Evolutionary conservation across 1,140 invertebrate species (phyloP), one percentile per base, ranked within the genome.

Genomic region (Coboldia fuscipes): DNA sequence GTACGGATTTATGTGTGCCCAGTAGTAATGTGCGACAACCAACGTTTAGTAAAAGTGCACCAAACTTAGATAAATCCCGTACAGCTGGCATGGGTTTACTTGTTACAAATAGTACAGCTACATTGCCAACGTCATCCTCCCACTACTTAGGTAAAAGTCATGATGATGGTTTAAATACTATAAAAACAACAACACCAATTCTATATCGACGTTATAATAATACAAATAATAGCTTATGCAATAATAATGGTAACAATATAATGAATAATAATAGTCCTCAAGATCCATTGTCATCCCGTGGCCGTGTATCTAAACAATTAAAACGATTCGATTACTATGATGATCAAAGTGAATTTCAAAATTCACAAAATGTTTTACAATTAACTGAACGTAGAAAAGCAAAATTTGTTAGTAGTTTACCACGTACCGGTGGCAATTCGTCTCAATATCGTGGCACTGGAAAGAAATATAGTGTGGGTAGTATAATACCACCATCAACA

Each of bases 11-110:
- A 42, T 65, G 64, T 30, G 54, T 62, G 36, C 56, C 60, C 8
- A 54, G 48, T 15, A 46, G 32, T 40, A 39, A 51, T 46, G 39
- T 55, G 17, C 45, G 58, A 32, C 54, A 57, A 45, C 37, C 45
- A 16, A 50, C 53, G 20, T 62, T 62, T 44, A 64, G 62, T 44
- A 63, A 65, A 45, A 65, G 62, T 48, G 80, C 80, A 28, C 79
- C 81, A 10, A 82, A 84, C 59, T 63, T 85, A 45, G 84, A 85
- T 59, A 86, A 82, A 58, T 65, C 66, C 45, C 44, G 55, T 46
- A 57, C 55, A 27, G 47, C 53, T 37, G 39, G 56, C 54, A 51
- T 51, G 37, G 53, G 39, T 38, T 48, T 51, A 28, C 48, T 51
- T 46, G 47, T 48, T 41, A 46, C 54, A 46, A 51, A 23, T 29